Base-by-base conservation (phyloP, 1,140 invertebrate genomes). In the Drosophila subpulchrella region DNA sequence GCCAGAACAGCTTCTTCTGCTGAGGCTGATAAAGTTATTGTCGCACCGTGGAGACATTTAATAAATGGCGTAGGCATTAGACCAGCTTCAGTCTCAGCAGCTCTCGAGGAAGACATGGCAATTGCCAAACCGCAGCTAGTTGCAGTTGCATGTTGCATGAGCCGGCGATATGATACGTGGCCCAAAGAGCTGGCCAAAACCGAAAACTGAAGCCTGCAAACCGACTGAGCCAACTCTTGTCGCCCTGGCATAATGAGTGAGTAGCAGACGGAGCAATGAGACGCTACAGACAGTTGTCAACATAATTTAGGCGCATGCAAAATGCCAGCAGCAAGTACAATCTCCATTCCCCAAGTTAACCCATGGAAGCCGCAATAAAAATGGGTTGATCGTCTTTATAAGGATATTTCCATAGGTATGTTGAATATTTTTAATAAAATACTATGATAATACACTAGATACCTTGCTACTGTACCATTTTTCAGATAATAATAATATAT, bases 51-150 rank as follows among this genome's bases (percentile, higher is more conserved):
- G 77, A 79, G 84, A 90, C 90, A 91, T 90, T 91, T 91, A 91
- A 90, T 91, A 91, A 91, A 91, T 91, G 84, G 90, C 82, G 81
- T 84, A 90, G 78, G 80, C 90, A 91, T 91, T 90, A 91, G 88
- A 79, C 71, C 80, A 44, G 70, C 50, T 44, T 72, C 73, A 62
- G 84, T 63, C 58, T 58, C 17, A 11, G 62, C 34, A 15, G 47
- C 55, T 38, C 1, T 4, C 41, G 13, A 24, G 50, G 41, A 66
- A 51, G 41, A 57, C 51, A 46, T 55, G 62, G 66, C 58, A 53
- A 60, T 63, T 54, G 67, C 44, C 41, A 65, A 65, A 39, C 44
- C 38, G 46, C 65, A 68, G 38, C 65, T 66, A 66, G 60, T 63
- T 62, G 62, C 48, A 75, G 79, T 86, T 85, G 82, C 84, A 88